Evolutionary conservation across 2,797 vertebrate genomes (phyloP), one percentile per base, ranked within the genome.

Genomic region (Botia kubotai): DNA sequence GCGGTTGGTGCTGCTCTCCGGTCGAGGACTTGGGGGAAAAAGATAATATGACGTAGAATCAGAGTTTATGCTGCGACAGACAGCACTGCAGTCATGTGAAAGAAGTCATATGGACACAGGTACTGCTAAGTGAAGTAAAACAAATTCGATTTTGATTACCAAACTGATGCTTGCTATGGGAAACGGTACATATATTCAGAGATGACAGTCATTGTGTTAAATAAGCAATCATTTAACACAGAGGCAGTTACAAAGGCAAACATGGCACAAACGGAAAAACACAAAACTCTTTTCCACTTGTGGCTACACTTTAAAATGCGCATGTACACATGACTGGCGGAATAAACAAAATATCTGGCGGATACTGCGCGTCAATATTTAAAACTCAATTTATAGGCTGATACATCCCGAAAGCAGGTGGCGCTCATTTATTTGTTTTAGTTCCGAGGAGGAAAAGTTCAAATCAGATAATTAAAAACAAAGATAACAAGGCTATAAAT

Each of bases 41-140:
- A 78, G 73, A 83, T 75, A 85, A 57, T 69, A 53, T 87, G 89
- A 88, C 89, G 86, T 79, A 53, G 74, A 78, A 57, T 77, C 82
- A 78, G 14, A 62, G 82, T 86, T 88, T 88, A 87, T 88, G 70
- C 84, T 83, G 86, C 85, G 75, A 83, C 85, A 62, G 53, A 62
- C 23, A 75, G 58, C 84, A 16, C 79, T 68, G 74, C 36, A 82
- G 88, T 89, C 88, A 89, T 88, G 88, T 89, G 88, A 72, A 84
- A 21, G 33, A 4, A 84, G 85, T 88, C 85, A 89, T 87, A 83
- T 88, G 88, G 79, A 83, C 72, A 80, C 5, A 75, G 33, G n/a
- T 63, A 76, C 39, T 55, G 67, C 26, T 17, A 11, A 63, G 62
- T 52, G 8, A 33, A 39, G 39, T 23, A 6, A 29, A 36, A 2